Percentiles rank a stretch among this genome's conserved stretches.
Conservation (phyloP, 1,140 invertebrate genomes). For the Manduca sexta region DNA sequence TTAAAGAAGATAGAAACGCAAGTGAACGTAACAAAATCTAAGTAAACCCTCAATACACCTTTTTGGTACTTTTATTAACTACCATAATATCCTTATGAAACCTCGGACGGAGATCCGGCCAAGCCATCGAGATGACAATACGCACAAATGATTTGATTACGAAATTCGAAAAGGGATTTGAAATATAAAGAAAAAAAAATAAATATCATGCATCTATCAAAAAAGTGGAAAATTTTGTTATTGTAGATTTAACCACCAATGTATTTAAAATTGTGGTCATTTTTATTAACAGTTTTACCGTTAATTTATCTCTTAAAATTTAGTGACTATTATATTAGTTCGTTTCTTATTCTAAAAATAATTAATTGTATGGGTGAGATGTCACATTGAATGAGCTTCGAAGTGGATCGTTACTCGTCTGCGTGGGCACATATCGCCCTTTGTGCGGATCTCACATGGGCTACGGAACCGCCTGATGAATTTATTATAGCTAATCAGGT, state of each 20-base stretch:
- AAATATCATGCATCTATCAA: constrained; percentile 64
- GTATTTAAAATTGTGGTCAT: constrained; percentile 67
- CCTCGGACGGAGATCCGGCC: constrained; percentile 18
- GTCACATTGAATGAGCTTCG: constrained; percentile 71
- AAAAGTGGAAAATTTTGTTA: constrained; percentile 70
- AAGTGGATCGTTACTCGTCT: constrained; percentile 63
- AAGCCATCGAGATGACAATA: constrained; percentile 59
- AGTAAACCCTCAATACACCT: too few species aligned
- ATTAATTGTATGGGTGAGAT: constrained; percentile 60
- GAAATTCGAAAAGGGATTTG: constrained; percentile 65
- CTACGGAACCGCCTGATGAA: constrained; percentile 59
- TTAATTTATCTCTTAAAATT: constrained; percentile 60
- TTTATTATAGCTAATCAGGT: constrained; percentile 67
- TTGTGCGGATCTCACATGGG: constrained; percentile 67
- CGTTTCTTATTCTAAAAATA: constrained; percentile 55
- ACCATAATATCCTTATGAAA: constrained; percentile 9
- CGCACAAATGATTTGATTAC: constrained; percentile 30
- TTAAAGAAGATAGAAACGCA: too few species aligned
- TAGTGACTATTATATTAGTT: constrained; percentile 63
- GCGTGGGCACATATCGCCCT: constrained; percentile 67
- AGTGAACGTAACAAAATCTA: too few species aligned
- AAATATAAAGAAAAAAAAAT: constrained; percentile 62
- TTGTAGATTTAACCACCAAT: constrained; percentile 66
- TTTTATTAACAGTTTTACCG: constrained; percentile 65
- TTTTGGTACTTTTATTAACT: neutral